A percentile compares a stretch with the other conserved stretches of the same genome.
These are phyloP conservation scores for Cryptotermes secundus DNA, from an alignment of 1,140 invertebrate species.

Conservation along the genomic window DNA sequence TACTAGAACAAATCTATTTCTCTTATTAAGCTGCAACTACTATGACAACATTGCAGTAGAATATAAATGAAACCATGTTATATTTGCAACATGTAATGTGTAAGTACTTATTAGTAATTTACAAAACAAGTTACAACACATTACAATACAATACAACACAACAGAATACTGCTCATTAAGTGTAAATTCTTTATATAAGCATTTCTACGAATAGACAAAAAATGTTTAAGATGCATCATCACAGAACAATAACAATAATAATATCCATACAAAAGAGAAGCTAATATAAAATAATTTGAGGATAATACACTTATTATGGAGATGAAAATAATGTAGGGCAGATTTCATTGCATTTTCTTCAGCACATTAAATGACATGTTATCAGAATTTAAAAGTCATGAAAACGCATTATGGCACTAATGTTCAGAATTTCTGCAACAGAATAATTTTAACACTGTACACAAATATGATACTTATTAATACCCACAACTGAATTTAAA, in stretches of 20 bases:
- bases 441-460: neutral
- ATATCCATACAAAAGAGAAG: neutral
- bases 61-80: neutral
- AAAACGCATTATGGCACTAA: neutral
- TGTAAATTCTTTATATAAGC: neutral
- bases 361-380: neutral
- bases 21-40: neutral
- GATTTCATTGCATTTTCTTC: neutral
- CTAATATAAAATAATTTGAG: neutral
- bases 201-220: neutral
- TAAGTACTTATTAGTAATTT: neutral
- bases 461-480: neutral
- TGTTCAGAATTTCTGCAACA: neutral
- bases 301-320: neutral
- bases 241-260: neutral
- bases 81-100: constrained; percentile 12
- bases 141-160: neutral
- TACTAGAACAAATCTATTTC: no score
- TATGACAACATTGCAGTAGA: neutral
- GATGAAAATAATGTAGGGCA: neutral
- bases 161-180: neutral
- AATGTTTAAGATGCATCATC: neutral
- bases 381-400: neutral
- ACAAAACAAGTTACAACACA: constrained; percentile 1
- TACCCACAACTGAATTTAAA: neutral